phyloP scores from a whole-genome alignment of 92 coral and sea anemone genomes.

The Scolanthus callimorphus region DNA sequence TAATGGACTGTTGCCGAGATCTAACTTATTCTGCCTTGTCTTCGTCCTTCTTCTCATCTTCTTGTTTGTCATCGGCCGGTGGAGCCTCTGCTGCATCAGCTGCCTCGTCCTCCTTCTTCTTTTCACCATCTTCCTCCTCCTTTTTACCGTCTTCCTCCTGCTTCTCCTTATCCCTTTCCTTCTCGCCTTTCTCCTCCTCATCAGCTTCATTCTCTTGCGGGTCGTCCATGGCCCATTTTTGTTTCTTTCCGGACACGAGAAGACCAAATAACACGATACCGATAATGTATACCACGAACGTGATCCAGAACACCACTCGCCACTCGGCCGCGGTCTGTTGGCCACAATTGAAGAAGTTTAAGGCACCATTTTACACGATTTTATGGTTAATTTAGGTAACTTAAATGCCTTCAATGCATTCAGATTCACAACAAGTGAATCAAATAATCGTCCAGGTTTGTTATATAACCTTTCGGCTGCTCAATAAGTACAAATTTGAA shows the following conservation, averaged over 20 bases:
- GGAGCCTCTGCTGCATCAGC: conserved; percentile 13
- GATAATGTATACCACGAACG: conserved; percentile 77
- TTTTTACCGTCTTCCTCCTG: conserved; percentile 26
- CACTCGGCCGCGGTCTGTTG: conserved; percentile 91
- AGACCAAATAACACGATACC: conserved; percentile 88
- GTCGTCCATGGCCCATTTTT: conserved; percentile 86
- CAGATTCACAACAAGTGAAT: too few species aligned
- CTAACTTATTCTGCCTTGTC: background rate
- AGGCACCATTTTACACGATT: too few species aligned
- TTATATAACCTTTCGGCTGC: too few species aligned
- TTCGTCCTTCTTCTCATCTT: conserved; percentile 38
- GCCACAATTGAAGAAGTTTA: too few species aligned
- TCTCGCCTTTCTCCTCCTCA: conserved; percentile 46
- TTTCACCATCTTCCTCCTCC: conserved; percentile 34
- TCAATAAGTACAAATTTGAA: too few species aligned
- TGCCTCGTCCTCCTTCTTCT: conserved; percentile 36
- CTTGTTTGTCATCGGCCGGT: conserved; percentile 15
- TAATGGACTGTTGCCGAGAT: too few species aligned
- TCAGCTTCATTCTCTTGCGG: conserved; percentile 33
- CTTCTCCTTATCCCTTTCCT: conserved; percentile 19
- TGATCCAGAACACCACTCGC: conserved; percentile 98
- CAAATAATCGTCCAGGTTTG: too few species aligned
- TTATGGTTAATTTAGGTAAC: too few species aligned
- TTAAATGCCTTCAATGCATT: too few species aligned
- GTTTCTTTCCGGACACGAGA: conserved; percentile 87